Conservation (phyloP, 1,140 invertebrate species). For the Aphaenogaster rudis region DNA sequence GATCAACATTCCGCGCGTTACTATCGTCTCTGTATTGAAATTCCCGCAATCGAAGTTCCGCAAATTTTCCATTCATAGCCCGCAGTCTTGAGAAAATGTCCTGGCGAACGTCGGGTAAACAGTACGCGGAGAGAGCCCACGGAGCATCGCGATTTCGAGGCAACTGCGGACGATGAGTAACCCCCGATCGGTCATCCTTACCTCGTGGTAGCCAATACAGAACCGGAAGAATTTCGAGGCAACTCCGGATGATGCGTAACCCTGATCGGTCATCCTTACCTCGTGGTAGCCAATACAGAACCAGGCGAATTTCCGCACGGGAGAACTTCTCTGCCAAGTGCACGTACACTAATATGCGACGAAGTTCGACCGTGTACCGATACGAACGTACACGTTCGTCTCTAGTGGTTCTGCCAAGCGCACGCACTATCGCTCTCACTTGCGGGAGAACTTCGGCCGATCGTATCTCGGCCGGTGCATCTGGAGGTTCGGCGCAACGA, state of each 20-base stretch:
- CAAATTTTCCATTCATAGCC: background rate
- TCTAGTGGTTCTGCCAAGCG: constrained; percentile 33
- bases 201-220: background rate
- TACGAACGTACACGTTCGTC: background rate
- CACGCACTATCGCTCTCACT: constrained; percentile 18
- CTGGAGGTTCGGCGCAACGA: background rate
- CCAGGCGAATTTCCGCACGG: constrained; percentile 37
- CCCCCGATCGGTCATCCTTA: background rate
- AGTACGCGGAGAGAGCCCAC: background rate
- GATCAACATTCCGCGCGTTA: constrained; percentile 4
- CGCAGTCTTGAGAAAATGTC: background rate
- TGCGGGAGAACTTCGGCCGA: background rate
- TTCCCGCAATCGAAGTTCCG: background rate
- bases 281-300: background rate
- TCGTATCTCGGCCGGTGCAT: background rate
- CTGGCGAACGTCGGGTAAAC: background rate
- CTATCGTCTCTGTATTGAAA: background rate
- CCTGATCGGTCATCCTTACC: background rate
- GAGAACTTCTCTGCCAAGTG: constrained; percentile 68
- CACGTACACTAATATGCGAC: constrained; percentile 6
- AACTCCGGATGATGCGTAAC: background rate
- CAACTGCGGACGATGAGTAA: background rate
- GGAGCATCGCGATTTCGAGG: background rate
- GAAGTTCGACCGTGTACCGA: background rate
- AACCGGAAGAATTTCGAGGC: constrained; percentile 35